Evolutionary conservation across 2,797 vertebrate genomes (phyloP), one percentile per base, ranked within the genome.

Genomic region (Crax fasciolata): DNA sequence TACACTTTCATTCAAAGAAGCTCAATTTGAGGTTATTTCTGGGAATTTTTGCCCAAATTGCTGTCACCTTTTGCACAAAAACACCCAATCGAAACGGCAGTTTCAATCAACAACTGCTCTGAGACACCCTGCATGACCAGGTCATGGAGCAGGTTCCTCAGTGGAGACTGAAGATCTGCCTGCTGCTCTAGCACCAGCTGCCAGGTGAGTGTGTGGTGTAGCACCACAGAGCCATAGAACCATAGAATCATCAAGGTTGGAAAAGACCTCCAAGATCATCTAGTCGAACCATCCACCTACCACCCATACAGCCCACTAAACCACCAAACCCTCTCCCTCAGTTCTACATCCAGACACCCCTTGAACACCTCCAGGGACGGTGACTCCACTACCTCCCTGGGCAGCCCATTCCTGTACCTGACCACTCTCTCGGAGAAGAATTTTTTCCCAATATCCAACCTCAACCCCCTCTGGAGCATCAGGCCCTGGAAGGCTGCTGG

Each of bases 401-500:
- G 35, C 35, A 35, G 35, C 35, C 35, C 35, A 8, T 35, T 35
- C 35, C 35, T 8, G 8, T 35, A 35, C 35, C 35, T 35, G 35
- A 35, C 35, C 35, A 35, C 35, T 35, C 35, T 35, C 35, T 35
- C 8, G 35, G 35, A 35, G 35, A 35, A 35, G 35, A 35, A 35
- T 6, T 35, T 35, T 35, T 35, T 35, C 35, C 35, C 35, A 35
- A 35, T 35, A 35, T 35, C 35, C 35, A 35, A 35, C 35, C 35
- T 35, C 7, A 35, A 35, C 35, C 35, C 35, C 35, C 35, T 35
- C 35, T 35, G 35, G 35, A 0, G 0, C 21, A 38, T 23, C 43
- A 75, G 38, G 28, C 41, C 25, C 46, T 46, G 55, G 28, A 18
- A n/a, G 13, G 11, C 59, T 74, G n/a, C 35, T 70, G 66, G 6